phyloP scores from a whole-genome alignment of 2,113 vertebrate species.

The Dolichotis patagonum region DNA sequence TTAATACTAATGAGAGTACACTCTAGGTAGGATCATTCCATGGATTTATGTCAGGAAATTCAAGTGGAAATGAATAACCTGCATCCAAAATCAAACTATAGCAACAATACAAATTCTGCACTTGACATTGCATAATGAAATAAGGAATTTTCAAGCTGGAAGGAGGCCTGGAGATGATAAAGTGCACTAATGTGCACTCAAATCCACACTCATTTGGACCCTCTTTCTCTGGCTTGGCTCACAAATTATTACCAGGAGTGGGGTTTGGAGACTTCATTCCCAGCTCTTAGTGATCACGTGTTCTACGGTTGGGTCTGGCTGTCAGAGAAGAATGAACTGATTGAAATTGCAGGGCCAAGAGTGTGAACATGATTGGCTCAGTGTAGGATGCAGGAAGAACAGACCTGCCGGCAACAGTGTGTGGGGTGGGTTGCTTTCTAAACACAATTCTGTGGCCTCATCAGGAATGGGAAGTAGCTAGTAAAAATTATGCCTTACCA shows the following conservation, averaged over 20 bases:
- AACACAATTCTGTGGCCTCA: not conserved
- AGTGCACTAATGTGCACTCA: not conserved
- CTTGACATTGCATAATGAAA: not conserved
- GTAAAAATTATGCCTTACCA: conserved; percentile 31
- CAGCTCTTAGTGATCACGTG: not conserved
- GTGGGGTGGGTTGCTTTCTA: not conserved
- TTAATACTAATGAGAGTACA: not conserved
- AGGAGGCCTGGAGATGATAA: not conserved
- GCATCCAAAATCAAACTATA: not conserved
- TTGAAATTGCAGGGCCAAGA: not conserved
- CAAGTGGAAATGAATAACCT: not conserved
- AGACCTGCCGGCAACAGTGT: not conserved
- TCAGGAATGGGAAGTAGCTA: conserved; percentile 1
- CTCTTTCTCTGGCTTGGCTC: not conserved
- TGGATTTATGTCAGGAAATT: not conserved
- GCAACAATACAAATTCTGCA: not conserved
- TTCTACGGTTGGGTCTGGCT: not conserved
- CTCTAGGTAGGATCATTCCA: not conserved
- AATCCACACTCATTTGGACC: not conserved
- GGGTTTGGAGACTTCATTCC: not conserved
- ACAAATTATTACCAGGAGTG: not conserved
- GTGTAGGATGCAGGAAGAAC: not conserved
- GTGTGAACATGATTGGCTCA: not conserved
- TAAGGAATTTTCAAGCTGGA: conserved; percentile 16
- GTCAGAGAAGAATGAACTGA: not conserved